These are phyloP conservation scores for Buathra laborator DNA, from an alignment of 2,888 invertebrate genomes.

Conservation along the genomic window DNA sequence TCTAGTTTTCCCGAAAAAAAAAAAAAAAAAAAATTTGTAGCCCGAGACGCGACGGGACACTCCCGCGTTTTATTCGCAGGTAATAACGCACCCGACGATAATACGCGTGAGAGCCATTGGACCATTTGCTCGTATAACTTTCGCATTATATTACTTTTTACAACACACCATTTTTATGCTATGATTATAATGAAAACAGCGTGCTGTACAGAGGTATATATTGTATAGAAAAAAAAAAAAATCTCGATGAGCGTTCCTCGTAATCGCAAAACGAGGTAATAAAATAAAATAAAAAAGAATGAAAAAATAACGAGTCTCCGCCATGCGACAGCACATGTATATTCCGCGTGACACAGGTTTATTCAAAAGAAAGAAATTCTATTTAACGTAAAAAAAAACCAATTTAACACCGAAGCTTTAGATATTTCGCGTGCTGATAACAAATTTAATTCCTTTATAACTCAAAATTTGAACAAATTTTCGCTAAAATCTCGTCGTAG, in stretches of 20 bases:
- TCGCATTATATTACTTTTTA: constrained; percentile 27
- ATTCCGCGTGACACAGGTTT: neutral
- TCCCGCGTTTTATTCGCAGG: constrained; percentile 21
- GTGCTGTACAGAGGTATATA: neutral
- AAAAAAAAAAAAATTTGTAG: neutral
- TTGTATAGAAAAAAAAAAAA: neutral
- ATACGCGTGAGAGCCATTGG: constrained; percentile 12
- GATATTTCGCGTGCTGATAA: no score
- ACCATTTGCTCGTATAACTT: constrained; percentile 19
- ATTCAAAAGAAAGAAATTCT: no score
- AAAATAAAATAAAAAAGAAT: constrained; percentile 2
- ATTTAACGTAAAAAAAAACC: no score
- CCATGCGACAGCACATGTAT: constrained; percentile 4
- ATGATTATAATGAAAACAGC: constrained; percentile 29
- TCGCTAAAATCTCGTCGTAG: no score
- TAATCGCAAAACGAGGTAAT: constrained; percentile 46
- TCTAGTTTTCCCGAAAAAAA: constrained; percentile 13
- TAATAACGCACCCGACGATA: constrained; percentile 31
- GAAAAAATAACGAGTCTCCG: constrained; percentile 1
- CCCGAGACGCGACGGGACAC: neutral
- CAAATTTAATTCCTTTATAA: no score
- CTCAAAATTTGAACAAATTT: no score
- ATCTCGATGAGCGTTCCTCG: neutral
- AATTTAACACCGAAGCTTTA: no score
- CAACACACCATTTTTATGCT: constrained; percentile 2